A percentile compares a stretch with the other conserved stretches of the same genome.
These are phyloP conservation scores for Nettapus auritus DNA, from an alignment of 2,113 vertebrate species.

Conservation along the genomic window DNA sequence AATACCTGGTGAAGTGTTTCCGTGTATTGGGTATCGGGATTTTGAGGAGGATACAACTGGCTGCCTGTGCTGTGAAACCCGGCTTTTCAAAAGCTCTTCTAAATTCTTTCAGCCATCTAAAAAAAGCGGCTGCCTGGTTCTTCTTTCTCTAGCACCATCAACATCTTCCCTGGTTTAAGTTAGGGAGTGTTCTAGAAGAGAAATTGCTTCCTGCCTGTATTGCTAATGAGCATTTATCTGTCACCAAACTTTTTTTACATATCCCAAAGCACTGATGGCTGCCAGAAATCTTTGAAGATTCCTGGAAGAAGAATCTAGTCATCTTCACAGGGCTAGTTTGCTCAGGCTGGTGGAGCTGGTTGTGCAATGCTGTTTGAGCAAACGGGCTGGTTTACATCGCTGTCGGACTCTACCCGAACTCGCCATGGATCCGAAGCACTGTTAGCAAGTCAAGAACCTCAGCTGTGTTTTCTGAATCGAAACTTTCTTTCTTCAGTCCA, in stretches of 20 bases:
- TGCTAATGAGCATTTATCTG: not conserved
- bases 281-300: constrained; percentile 7
- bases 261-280: not conserved
- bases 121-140: not conserved
- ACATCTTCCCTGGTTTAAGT: not conserved
- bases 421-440: not conserved
- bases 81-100: not conserved
- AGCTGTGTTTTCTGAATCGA: not conserved
- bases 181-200: not conserved
- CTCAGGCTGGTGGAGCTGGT: not conserved
- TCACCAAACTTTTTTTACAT: not conserved
- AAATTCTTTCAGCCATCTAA: not conserved
- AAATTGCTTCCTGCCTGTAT: not conserved
- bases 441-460: not conserved
- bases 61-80: not conserved
- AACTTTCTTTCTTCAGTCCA: not conserved
- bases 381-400: not conserved
- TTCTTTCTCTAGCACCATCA: not conserved
- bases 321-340: not conserved
- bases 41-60: not conserved
- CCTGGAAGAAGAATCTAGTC: not conserved
- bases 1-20: not conserved
- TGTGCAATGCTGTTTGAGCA: not conserved
- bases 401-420: not conserved
- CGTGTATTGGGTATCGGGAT: not conserved